These are phyloP conservation scores for Hypanus sabinus DNA, from an alignment of 2,113 vertebrate species.

Conservation along the genomic window DNA sequence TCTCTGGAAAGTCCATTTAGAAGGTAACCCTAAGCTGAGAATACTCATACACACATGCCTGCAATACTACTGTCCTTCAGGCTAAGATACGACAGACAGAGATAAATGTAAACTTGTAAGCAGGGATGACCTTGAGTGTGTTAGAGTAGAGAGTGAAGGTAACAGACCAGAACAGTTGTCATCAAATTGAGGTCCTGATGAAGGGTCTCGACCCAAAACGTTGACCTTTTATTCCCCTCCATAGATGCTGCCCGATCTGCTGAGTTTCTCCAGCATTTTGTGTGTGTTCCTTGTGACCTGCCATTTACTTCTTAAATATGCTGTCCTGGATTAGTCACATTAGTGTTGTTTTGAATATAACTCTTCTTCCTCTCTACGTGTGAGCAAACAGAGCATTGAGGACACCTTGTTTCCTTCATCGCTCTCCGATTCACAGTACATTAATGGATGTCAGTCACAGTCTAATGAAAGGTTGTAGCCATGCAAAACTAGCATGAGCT, in stretches of 20 bases:
- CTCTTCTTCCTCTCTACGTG: background rate
- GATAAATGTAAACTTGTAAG: background rate
- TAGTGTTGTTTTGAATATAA: background rate
- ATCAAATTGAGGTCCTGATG: background rate
- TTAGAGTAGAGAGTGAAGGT: background rate
- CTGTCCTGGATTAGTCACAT: background rate
- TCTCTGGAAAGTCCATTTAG: background rate
- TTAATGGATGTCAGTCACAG: background rate
- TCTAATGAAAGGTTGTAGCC: constrained; percentile 8
- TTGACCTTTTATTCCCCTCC: too few relatives aligned
- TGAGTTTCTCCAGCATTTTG: too few relatives aligned
- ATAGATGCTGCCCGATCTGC: too few relatives aligned
- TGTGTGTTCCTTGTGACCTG: background rate
- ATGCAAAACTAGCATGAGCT: background rate
- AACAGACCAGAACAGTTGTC: background rate
- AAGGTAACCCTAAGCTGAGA: background rate
- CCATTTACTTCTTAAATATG: background rate
- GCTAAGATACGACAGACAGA: background rate
- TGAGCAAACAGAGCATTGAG: background rate
- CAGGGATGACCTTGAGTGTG: too few relatives aligned
- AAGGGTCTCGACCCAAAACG: too few relatives aligned
- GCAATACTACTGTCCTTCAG: background rate
- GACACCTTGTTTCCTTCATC: background rate
- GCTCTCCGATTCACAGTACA: background rate
- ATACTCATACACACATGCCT: too few relatives aligned